Base-by-base conservation (phyloP, 2,113 vertebrate species). In the Microtus pennsylvanicus region DNA sequence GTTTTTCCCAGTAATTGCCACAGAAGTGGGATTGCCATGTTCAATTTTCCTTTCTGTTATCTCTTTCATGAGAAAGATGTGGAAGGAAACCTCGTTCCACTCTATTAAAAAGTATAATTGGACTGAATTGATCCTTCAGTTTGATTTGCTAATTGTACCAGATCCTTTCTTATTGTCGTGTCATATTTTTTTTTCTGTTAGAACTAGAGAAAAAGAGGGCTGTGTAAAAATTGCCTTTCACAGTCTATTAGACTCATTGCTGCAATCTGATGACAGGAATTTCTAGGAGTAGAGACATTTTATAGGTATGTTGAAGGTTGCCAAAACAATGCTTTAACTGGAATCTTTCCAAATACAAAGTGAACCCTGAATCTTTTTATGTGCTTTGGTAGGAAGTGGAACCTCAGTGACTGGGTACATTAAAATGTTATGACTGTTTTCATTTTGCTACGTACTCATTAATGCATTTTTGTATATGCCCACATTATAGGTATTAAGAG, bases 21-120 rank as follows among this genome's bases (percentile, higher is more conserved):
- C 33, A 72, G 45, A 96, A 95, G 77, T 87, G 42, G 26, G 69
- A 87, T 55, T 97, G 83, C 89, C 89, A 91, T 89, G n/a, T 89
- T 97, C 87, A 95, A 93, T 96, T 95, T 96, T 90, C 87, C 93
- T 76, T 93, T 47, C 61, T 95, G 72, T 90, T 95, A 80, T 77
- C n/a, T 90, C 47, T 81, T 94, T 94, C 45, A 26, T 80, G 38
- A 94, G 72, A 93, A 89, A 85, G 55, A 95, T 83, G 16, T 83
- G 61, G 69, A 81, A 69, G 19, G 63, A 91, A 97, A 69, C 42
- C 76, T 90, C 5, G 1, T 87, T 85, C 89, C 63, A 89, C n/a
- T 33, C 63, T 89, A 91, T 93, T 96, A 93, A 91, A 96, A 96
- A 87, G 30, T 78, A 14, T 85, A 83, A 94, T 93, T 96, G 91